A percentile compares a stretch with the other conserved stretches of the same genome.
These are phyloP conservation scores for Gymnopithys bicolor DNA, from an alignment of 2,797 vertebrate genomes.

Conservation along the genomic window DNA sequence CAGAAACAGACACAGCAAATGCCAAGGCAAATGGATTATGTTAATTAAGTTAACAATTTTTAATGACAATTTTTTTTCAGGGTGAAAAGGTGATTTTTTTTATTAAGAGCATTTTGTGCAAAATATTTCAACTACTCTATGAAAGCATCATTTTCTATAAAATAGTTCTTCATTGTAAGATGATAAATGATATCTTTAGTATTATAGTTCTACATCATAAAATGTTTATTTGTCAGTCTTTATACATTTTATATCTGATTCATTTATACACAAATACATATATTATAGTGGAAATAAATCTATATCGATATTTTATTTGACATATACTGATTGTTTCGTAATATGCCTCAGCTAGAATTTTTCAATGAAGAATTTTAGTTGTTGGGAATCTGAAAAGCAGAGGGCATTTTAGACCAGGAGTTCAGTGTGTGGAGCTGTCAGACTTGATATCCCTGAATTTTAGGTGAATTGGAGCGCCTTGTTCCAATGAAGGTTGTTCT, in stretches of 20 bases:
- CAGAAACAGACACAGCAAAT: neutral
- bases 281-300: neutral
- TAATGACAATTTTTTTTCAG: neutral
- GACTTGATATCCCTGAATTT: slow-evolving; percentile 36
- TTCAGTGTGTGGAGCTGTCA: slow-evolving; percentile 22
- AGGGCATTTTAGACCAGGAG: slow-evolving; percentile 24
- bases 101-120: neutral
- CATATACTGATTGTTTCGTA: neutral
- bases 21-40: slow-evolving; percentile 31
- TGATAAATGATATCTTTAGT: neutral
- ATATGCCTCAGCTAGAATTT: neutral
- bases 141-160: neutral
- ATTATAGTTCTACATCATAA: neutral
- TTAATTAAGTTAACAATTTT: slow-evolving; percentile 39
- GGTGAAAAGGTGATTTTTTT: neutral
- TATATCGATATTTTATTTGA: neutral
- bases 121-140: neutral
- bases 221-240: neutral
- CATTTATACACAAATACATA: neutral
- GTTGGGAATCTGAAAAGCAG: neutral
- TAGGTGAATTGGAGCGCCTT: slow-evolving; percentile 22
- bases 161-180: neutral
- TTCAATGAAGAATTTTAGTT: neutral
- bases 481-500: slow-evolving; percentile 13
- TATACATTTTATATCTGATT: neutral